Evolutionary conservation across 2,113 vertebrate species (phyloP).

Genomic region (Machaerirhynchus nigripectus): DNA sequence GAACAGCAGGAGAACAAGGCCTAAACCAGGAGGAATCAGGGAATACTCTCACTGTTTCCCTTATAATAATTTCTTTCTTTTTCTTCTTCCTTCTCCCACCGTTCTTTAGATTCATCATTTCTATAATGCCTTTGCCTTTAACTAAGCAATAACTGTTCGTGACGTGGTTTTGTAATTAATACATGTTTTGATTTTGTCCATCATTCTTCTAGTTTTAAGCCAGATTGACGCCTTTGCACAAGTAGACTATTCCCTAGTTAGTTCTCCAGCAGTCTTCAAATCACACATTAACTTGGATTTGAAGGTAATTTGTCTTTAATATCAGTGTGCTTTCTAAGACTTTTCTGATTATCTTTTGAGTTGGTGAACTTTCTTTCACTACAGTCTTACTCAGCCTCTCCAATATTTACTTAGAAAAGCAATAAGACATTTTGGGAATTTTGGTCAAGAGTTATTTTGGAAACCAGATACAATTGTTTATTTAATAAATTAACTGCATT

Average conservation of each 20-base stretch:
- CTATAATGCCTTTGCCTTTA: not conserved
- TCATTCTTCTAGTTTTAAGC: constrained; percentile 57
- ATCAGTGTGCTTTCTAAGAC: not conserved
- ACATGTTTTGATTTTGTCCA: constrained; percentile 17
- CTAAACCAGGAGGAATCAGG: not conserved
- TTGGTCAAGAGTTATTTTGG: not conserved
- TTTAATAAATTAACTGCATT: not conserved
- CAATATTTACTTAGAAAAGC: not conserved
- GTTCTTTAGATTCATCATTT: not conserved
- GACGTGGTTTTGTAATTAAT: constrained; percentile 2
- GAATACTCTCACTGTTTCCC: not conserved
- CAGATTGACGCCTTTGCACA: constrained; percentile 64
- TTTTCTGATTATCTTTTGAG: not conserved
- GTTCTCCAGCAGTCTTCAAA: constrained; percentile 60
- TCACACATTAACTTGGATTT: constrained; percentile 67
- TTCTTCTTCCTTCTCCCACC: not conserved
- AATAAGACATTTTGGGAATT: not conserved
- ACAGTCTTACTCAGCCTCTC: not conserved
- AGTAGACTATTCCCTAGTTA: constrained; percentile 66
- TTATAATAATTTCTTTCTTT: not conserved
- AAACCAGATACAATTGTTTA: not conserved
- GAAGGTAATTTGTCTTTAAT: constrained; percentile 65
- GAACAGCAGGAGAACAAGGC: not conserved
- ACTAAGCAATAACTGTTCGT: not conserved
- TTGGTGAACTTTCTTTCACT: not conserved